Conservation (phyloP, 1,140 invertebrate species). For the Glomeris maerens region DNA sequence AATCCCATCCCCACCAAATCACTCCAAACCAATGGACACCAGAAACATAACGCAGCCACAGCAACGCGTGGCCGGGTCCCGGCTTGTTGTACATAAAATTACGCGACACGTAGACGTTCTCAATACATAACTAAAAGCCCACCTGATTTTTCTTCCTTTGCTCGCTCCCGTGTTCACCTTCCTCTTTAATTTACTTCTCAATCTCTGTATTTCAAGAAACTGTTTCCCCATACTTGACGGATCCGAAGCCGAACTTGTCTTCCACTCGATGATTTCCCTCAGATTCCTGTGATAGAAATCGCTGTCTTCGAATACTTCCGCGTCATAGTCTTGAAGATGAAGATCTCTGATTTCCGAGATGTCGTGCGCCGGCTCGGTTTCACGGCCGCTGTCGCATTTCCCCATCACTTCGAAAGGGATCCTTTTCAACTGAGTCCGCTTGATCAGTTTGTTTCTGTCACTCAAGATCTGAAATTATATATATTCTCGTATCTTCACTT, state of each 20-base stretch:
- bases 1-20: too few relatives aligned
- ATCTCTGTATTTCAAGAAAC: constrained; percentile 79
- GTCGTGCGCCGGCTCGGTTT: not conserved
- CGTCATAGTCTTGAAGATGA: constrained; percentile 46
- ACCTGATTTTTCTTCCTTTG: constrained; percentile 69
- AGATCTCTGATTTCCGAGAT: constrained; percentile 4
- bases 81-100: not conserved
- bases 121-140: constrained; percentile 3
- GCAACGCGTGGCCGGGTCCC: too few relatives aligned
- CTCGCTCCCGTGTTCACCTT: constrained; percentile 81
- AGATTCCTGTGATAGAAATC: constrained; percentile 93
- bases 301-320: constrained; percentile 88
- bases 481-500: not conserved
- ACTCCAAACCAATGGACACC: too few relatives aligned
- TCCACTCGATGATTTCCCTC: constrained; percentile 79
- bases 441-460: constrained; percentile 59
- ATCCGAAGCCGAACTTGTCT: constrained; percentile 64
- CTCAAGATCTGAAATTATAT: constrained; percentile 40
- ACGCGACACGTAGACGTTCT: not conserved
- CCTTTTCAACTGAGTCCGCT: constrained; percentile 63
- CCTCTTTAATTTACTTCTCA: constrained; percentile 74
- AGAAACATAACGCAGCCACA: too few relatives aligned
- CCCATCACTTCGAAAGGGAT: constrained; percentile 58
- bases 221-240: constrained; percentile 39
- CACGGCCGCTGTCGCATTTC: constrained; percentile 22